Base-by-base conservation (phyloP, 2,888 invertebrate genomes). In the Entomobrya multifasciata region DNA sequence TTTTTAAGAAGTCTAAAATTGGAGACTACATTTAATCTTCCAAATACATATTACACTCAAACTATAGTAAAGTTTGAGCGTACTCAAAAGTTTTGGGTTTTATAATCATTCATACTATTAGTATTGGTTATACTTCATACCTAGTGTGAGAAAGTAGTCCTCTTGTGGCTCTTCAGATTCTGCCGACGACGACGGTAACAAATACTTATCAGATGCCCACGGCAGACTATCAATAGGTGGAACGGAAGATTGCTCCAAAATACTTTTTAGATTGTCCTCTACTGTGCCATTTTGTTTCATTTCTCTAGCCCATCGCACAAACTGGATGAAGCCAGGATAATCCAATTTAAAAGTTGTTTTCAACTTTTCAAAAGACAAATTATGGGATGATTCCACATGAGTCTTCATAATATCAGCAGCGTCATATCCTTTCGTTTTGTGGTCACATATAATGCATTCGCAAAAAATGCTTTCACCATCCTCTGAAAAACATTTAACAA, bases 71-170 rank as follows among this genome's bases (percentile, higher is more conserved):
- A 36, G 17, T 27, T 36, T 55, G 55, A 55, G 55, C 36, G 74
- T 74, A 74, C 74, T 74, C 74, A 74, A 74, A 74, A 55, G 74
- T 30, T 52, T 55, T 74, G 52, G 74, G 36, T 70, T n/a, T n/a
- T n/a, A 25, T 36, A 13, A 2, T 1, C 15, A 17, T 17, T 52
- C 17, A 49, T n/a, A n/a, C n/a, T n/a, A n/a, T n/a, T n/a, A n/a
- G n/a, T n/a, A n/a, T n/a, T n/a, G n/a, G n/a, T n/a, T n/a, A n/a
- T n/a, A n/a, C n/a, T n/a, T n/a, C n/a, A n/a, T n/a, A 86, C 86
- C 86, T 41, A 86, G 22, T 5, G 86, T 86, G 25, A 86, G 47
- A 25, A 86, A 74, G 47, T 65, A 79, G 44, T 86, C 86, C 17
- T 52, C 49, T 36, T 36, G 36, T 36, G 36, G 8, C 36, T 36